Evolutionary conservation across 2,113 vertebrate genomes (phyloP).

Genomic region (Pachypanchax playfairii): DNA sequence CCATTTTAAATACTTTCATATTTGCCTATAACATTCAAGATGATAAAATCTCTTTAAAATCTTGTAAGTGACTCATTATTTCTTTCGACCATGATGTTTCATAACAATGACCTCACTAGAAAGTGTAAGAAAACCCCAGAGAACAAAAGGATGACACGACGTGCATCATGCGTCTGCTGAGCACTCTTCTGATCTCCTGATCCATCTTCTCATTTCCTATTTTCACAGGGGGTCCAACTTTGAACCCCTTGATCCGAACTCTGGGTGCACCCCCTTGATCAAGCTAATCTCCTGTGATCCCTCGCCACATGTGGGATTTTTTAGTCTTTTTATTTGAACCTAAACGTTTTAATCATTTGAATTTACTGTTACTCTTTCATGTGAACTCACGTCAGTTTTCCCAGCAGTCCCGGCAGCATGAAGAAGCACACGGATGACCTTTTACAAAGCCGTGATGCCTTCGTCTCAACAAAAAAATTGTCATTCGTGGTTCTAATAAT

Average conservation of each 20-base stretch:
- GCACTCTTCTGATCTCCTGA: slow-evolving; percentile 30
- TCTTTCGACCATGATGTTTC: background rate
- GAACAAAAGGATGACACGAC: background rate
- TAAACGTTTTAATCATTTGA: slow-evolving; percentile 3
- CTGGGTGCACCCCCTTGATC: slow-evolving; percentile 19
- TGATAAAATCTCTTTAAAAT: background rate
- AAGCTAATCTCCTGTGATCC: slow-evolving; percentile 46
- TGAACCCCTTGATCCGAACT: slow-evolving; percentile 41
- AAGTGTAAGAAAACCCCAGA: background rate
- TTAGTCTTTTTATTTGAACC: slow-evolving; percentile 9
- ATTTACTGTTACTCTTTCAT: slow-evolving; percentile 6
- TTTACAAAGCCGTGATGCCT: slow-evolving; percentile 7
- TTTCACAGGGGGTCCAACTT: slow-evolving; percentile 27
- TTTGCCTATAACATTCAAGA: background rate
- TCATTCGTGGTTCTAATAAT: slow-evolving; percentile 54
- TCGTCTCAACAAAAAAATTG: slow-evolving; percentile 41
- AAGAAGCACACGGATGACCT: slow-evolving; percentile 5
- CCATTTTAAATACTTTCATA: too few species aligned
- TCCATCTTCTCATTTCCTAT: slow-evolving; percentile 34
- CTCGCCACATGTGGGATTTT: slow-evolving; percentile 30
- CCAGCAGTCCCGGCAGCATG: too few species aligned
- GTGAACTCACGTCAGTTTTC: slow-evolving; percentile 15
- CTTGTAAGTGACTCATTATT: background rate
- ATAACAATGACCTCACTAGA: background rate
- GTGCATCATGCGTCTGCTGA: slow-evolving; percentile 13